A percentile compares a stretch with the other conserved stretches of the same genome.
Conservation (phyloP, 2,888 invertebrate genomes). For the Gymnoscelis rufifasciata region DNA sequence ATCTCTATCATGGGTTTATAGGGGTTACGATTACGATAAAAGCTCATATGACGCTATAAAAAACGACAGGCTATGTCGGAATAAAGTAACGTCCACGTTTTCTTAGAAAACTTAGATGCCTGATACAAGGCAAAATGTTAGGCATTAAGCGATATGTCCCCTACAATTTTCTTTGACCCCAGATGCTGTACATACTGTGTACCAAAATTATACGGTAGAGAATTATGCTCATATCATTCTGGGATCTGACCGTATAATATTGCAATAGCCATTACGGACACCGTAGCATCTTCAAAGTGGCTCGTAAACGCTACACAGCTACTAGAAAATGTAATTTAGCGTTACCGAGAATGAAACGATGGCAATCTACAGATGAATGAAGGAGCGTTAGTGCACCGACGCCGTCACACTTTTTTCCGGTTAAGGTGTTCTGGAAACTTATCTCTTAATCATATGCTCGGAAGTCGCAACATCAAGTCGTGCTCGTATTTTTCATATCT, state of each 20-base stretch:
- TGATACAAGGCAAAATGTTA: constrained; percentile 57
- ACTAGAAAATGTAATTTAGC: constrained; percentile 76
- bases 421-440: constrained; percentile 69
- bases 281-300: constrained; percentile 72
- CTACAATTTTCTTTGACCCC: constrained; percentile 70
- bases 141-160: constrained; percentile 49
- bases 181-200: constrained; percentile 55
- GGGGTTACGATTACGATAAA: constrained; percentile 40
- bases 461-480: constrained; percentile 42
- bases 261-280: constrained; percentile 73
- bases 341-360: constrained; percentile 73
- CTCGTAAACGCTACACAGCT: constrained; percentile 74
- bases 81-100: constrained; percentile 42
- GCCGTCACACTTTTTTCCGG: constrained; percentile 66
- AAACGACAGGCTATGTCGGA: constrained; percentile 38
- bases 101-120: constrained; percentile 62
- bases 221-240: constrained; percentile 65
- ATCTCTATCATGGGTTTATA: constrained; percentile 35
- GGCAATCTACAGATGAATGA: constrained; percentile 69
- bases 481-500: constrained; percentile 52
- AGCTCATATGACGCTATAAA: constrained; percentile 37
- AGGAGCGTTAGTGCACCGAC: constrained; percentile 56
- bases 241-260: constrained; percentile 73
- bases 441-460: constrained; percentile 55
- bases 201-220: constrained; percentile 69